Conservation (phyloP, 53 echinoderm and acorn worm genomes). For the Actinopyga echinites region DNA sequence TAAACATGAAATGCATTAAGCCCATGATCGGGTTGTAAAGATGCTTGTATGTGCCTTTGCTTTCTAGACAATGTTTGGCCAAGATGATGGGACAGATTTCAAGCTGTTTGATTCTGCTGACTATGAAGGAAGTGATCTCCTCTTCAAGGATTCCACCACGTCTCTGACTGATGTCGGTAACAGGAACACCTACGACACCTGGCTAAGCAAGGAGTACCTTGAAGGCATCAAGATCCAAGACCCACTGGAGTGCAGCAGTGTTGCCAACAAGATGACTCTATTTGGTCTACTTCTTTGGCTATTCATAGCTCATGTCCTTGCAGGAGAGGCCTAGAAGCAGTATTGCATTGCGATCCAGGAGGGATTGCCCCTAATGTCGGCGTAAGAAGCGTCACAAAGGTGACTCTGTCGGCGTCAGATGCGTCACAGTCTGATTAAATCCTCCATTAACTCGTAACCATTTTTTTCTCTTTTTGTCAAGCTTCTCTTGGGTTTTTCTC, state of each 20-base stretch:
- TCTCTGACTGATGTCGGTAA: constrained; percentile 28
- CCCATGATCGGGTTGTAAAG: too few species aligned
- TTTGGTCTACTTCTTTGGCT: background rate
- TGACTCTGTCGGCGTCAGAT: too few species aligned
- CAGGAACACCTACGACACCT: background rate
- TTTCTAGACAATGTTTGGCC: too few species aligned
- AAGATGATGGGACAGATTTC: constrained; percentile 61
- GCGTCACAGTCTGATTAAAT: too few species aligned
- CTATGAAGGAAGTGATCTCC: constrained; percentile 48
- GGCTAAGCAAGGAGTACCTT: background rate
- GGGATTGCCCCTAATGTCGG: constrained; percentile 29
- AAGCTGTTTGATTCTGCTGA: constrained; percentile 59
- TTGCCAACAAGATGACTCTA: background rate
- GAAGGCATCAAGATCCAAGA: background rate
- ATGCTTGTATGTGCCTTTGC: too few species aligned
- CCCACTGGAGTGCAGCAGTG: background rate
- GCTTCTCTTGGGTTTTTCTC: too few species aligned
- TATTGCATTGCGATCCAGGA: constrained; percentile 4
- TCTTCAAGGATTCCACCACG: constrained; percentile 67
- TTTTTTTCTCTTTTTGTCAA: too few species aligned
- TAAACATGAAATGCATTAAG: too few species aligned
- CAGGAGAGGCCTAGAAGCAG: background rate
- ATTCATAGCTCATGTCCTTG: background rate
- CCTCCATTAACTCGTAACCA: too few species aligned
- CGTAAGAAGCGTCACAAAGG: background rate